These are phyloP conservation scores for Crotalus horridus DNA, from an alignment of 2,113 vertebrate genomes.

Conservation along the genomic window DNA sequence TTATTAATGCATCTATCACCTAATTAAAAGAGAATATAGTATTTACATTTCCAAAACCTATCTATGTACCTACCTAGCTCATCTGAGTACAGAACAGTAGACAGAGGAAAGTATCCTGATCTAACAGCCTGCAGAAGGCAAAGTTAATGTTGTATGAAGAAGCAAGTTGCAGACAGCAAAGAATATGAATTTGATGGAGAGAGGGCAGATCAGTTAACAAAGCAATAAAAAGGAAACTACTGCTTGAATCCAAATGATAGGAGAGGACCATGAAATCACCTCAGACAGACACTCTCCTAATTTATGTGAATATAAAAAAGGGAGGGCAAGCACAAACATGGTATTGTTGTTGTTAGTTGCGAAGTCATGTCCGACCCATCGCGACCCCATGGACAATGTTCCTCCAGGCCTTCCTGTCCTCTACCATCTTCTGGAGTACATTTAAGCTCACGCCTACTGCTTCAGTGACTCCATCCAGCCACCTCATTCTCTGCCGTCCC, in stretches of 20 bases:
- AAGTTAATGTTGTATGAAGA: neutral
- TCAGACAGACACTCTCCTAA: neutral
- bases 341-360: no score
- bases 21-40: constrained; percentile 63
- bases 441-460: no score
- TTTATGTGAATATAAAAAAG: neutral
- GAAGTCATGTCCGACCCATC: no score
- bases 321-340: neutral
- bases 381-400: no score
- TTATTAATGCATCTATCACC: constrained; percentile 89
- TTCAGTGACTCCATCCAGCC: no score
- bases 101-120: neutral
- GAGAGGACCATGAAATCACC: neutral
- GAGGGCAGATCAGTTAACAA: neutral
- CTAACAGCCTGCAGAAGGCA: neutral
- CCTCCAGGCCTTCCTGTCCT: no score
- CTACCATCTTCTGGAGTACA: no score
- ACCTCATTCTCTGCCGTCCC: no score
- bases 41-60: constrained; percentile 31
- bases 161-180: neutral
- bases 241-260: neutral
- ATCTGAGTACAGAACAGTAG: neutral
- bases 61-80: neutral
- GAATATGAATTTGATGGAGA: neutral
- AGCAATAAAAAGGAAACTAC: neutral